Conservation (phyloP, 2,888 invertebrate genomes). For the Limenitis arthemis region DNA sequence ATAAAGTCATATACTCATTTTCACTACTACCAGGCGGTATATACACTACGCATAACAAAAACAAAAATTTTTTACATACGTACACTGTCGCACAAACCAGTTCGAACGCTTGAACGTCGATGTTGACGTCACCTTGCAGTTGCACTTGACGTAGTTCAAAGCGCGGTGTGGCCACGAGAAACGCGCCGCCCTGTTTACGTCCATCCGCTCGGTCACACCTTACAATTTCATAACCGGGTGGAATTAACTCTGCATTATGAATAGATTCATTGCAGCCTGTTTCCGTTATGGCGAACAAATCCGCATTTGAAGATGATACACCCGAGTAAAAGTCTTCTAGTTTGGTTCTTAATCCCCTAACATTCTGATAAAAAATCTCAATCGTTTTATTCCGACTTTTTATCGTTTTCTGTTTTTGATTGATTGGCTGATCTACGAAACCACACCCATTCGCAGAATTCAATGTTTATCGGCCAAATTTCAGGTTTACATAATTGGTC, state of each 20-base stretch:
- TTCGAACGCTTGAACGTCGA: constrained; percentile 10
- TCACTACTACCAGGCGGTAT: constrained; percentile 10
- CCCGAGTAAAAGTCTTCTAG: constrained; percentile 9
- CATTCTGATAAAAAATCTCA: constrained; percentile 15
- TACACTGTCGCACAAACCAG: constrained; percentile 14
- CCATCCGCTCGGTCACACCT: constrained; percentile 13
- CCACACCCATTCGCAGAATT: constrained; percentile 17
- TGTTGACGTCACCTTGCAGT: constrained; percentile 4
- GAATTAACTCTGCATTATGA: constrained; percentile 18
- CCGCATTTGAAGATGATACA: constrained; percentile 8
- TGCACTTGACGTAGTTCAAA: constrained; percentile 6
- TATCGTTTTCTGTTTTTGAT: background rate
- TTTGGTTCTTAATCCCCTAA: constrained; percentile 15
- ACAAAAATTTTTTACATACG: constrained; percentile 2
- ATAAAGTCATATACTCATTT: constrained; percentile 10
- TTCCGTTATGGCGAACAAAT: constrained; percentile 28
- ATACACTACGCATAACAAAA: constrained; percentile 12
- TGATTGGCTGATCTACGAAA: constrained; percentile 11
- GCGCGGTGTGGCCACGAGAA: constrained; percentile 15
- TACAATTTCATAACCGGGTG: constrained; percentile 10
- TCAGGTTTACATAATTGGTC: constrained; percentile 8
- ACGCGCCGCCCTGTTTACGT: constrained; percentile 14
- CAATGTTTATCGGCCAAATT: constrained; percentile 11
- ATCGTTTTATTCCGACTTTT: no score
- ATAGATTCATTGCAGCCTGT: constrained; percentile 23